These are phyloP conservation scores for Potamilus streckersoni DNA, from an alignment of 1,140 invertebrate species.

Conservation along the genomic window DNA sequence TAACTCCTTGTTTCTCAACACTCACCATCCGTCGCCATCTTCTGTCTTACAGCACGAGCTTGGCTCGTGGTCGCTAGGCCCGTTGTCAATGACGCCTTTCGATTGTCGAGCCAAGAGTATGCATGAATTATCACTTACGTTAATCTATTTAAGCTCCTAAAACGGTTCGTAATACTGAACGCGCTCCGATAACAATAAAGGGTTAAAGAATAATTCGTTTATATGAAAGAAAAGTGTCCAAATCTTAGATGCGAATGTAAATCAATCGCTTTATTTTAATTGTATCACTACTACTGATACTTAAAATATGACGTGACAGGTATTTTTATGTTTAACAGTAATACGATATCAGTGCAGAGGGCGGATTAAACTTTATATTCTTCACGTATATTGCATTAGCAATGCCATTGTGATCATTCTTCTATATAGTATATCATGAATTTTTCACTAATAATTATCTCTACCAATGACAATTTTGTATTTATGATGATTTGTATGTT, in stretches of 20 bases:
- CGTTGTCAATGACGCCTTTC: slow-evolving; percentile 25
- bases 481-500: too few species aligned
- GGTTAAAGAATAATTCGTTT: background rate
- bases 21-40: slow-evolving; percentile 24
- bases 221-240: background rate
- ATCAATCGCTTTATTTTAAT: background rate
- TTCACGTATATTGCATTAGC: too few species aligned
- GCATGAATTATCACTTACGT: background rate
- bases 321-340: too few species aligned
- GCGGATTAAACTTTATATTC: too few species aligned
- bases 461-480: too few species aligned
- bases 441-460: too few species aligned
- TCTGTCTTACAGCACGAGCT: slow-evolving; percentile 16
- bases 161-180: background rate
- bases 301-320: too few species aligned
- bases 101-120: slow-evolving; percentile 4
- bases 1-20: background rate
- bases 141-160: background rate
- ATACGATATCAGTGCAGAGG: too few species aligned
- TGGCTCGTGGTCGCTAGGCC: slow-evolving; percentile 9
- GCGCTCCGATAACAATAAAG: background rate
- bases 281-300: background rate
- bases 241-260: background rate
- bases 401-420: too few species aligned
- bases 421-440: too few species aligned